A percentile compares a stretch with the other conserved stretches of the same genome.
phyloP scores from a whole-genome alignment of 2,797 vertebrate species.

The Clamator glandarius region DNA sequence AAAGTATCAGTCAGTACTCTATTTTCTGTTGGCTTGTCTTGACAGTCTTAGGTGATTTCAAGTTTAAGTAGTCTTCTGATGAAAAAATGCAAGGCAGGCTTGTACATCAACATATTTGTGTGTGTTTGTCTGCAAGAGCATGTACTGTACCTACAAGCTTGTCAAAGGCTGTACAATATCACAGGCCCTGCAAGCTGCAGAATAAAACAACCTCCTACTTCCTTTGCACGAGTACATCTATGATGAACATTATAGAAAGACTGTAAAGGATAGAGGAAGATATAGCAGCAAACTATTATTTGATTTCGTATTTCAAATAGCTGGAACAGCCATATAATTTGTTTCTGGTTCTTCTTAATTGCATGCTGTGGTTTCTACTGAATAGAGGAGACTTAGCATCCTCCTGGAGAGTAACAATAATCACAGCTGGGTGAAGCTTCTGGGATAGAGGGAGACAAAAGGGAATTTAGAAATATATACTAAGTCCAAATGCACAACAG shows the following conservation, averaged over 20 bases:
- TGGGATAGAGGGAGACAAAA: neutral
- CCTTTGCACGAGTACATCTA: neutral
- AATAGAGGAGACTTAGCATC: neutral
- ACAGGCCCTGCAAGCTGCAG: neutral
- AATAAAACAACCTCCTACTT: neutral
- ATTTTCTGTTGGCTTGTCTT: neutral
- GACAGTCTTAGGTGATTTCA: neutral
- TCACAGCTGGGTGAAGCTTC: neutral
- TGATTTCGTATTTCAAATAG: neutral
- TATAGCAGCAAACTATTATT: neutral
- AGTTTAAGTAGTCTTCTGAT: neutral
- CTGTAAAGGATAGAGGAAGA: neutral
- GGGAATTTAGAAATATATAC: neutral
- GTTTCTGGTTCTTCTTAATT: neutral
- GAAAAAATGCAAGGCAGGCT: neutral
- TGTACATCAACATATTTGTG: neutral
- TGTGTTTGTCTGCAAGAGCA: neutral
- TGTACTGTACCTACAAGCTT: neutral
- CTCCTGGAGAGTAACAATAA: neutral
- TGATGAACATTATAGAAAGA: neutral
- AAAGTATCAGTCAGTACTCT: neutral
- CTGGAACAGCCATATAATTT: neutral
- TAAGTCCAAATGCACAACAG: neutral
- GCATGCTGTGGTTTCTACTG: neutral
- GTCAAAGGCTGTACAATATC: neutral